Evolutionary conservation across 2,888 invertebrate species (phyloP), one percentile per base, ranked within the genome.

Genomic region (Polietes domitor): DNA sequence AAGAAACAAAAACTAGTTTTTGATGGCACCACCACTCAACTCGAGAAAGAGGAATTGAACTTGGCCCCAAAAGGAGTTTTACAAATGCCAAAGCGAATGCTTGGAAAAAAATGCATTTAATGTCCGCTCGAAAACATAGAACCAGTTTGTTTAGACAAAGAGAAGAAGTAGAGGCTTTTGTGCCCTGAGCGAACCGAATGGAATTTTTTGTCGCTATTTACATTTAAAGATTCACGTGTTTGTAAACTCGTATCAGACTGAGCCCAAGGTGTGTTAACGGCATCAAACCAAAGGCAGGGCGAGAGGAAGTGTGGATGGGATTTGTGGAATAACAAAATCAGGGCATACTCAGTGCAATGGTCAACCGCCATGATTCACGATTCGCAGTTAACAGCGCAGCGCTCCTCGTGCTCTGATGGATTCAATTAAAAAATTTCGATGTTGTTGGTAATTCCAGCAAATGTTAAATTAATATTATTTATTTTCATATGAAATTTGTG

Each of bases 111-210:
- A 43, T 26, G 55, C 47, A 55, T 58, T 80, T n/a, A 65, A 43
- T 37, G 37, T 24, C 26, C 58, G 15, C 3, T 53, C 17, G 12
- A 37, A 37, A 58, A 26, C 41, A 80, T 72, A 76, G 78, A 81
- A 84, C 83, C 77, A 65, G 83, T 83, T 83, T 80, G 63, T 58
- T 55, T 41, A 37, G n/a, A 28, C 9, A 28, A 68, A 71, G 26
- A 37, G 37, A 32, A 15, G 24, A 68, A 28, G 19, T 41, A 50
- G 43, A 70, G 50, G 28, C 26, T 63, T 65, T 61, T 80, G 70
- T 47, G 15, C 24, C 21, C 53, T 53, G 47, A n/a, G n/a, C 2
- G 1, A 47, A 47, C 2, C 21, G 32, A 79, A 77, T 80, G 83
- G 73, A 80, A 76, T 72, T 82, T 83, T 83, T 76, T 50, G 24